Evolutionary conservation across 2,113 vertebrate genomes (phyloP).

Genomic region (Brachyistius frenatus): DNA sequence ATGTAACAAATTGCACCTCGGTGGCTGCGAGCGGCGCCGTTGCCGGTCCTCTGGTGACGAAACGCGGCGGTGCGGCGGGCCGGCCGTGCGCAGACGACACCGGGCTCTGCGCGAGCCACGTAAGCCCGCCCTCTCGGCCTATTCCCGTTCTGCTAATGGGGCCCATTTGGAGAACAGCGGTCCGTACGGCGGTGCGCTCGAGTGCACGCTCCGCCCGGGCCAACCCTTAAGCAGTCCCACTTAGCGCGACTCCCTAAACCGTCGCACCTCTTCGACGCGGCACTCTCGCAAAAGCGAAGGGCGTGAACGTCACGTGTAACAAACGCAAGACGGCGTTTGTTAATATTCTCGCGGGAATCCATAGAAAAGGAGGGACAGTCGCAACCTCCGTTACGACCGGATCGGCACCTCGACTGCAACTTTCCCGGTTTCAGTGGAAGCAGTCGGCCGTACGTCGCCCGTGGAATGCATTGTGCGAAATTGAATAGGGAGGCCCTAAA

Average conservation of each 20-base stretch:
- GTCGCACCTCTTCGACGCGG: conserved; percentile 44
- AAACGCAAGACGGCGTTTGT: conserved; percentile 29
- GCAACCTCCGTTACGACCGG: conserved; percentile 42
- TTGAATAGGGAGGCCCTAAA: conserved; percentile 72
- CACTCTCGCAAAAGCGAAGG: conserved; percentile 35
- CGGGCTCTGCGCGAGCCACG: conserved; percentile 57
- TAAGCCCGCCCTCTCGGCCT: conserved; percentile 44
- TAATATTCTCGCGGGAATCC: conserved; percentile 37
- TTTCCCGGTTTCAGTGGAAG: conserved; percentile 64
- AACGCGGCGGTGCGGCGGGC: conserved; percentile 69
- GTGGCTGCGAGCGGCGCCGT: conserved; percentile 73
- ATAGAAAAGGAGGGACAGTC: conserved; percentile 49
- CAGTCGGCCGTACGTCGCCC: conserved; percentile 73
- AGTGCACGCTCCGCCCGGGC: conserved; percentile 64
- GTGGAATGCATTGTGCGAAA: conserved; percentile 74
- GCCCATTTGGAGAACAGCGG: conserved; percentile 75
- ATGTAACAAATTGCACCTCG: conserved; percentile 83
- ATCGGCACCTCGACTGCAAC: conserved; percentile 58
- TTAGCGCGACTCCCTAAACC: conserved; percentile 68
- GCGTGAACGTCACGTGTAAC: conserved; percentile 49
- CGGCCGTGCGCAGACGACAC: conserved; percentile 56
- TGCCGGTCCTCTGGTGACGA: conserved; percentile 68
- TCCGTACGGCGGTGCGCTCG: conserved; percentile 48
- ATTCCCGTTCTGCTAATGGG: conserved; percentile 70
- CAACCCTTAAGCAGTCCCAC: conserved; percentile 59